Base-by-base conservation (phyloP, 2,888 invertebrate species). In the Griposia aprilina region DNA sequence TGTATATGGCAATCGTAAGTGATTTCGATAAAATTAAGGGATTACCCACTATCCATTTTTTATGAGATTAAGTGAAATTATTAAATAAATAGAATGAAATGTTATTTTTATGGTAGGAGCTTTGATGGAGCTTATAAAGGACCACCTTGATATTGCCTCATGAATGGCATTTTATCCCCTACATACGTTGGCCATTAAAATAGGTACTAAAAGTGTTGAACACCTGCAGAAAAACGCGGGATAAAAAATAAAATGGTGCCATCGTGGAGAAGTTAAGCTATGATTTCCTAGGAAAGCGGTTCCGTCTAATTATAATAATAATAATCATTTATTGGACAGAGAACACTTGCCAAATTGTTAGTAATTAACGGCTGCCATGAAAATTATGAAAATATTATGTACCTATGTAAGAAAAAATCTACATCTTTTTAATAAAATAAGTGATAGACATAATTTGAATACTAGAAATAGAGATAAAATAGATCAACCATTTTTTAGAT, bases 21-120 rank as follows among this genome's bases (percentile, higher is more conserved):
- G 8, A 52, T 65, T 83, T 80, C n/a, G 1, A 10, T n/a, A 30
- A 41, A 78, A 76, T 74, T 36, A 76, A 60, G 26, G 36, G 59
- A 67, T 36, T 36, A 36, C 30, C 30, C 30, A 36, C 41, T 41
- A 55, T 41, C 10, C 41, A 45, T 63, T 76, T 59, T 59, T 68
- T 69, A 60, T 80, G 50, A 60, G 17, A 20, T 45, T 30, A 45
- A 10, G 8, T 69, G 30, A 70, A 77, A 57, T 57, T 6, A 50
- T 78, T 55, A 59, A 77, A 77, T 30, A 23, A 83, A 59, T 66
- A 77, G 17, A 59, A 59, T 76, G 8, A 50, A 7, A 30, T 76
- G n/a, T 30, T n/a, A 50, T 41, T 76, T 83, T 76, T 45, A 83
- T 36, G 30, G 45, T 20, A 20, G 36, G 7, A 23, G 7, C 17